phyloP scores from a whole-genome alignment of 1,140 invertebrate genomes.

The Homalodisca vitripennis region DNA sequence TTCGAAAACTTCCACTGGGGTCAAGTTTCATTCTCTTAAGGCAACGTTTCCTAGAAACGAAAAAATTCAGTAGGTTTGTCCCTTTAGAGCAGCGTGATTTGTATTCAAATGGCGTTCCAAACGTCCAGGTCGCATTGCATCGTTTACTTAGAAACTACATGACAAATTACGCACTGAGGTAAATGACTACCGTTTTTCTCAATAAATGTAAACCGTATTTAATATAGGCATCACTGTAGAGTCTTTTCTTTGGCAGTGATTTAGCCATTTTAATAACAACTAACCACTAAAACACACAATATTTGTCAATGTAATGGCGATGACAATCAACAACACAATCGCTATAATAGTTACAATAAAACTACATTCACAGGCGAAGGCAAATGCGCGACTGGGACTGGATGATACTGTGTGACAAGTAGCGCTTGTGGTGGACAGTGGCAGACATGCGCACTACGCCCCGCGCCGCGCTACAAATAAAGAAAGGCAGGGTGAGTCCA shows the following conservation, averaged over 20 bases:
- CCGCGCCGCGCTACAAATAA: neutral
- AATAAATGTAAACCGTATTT: conserved; percentile 33
- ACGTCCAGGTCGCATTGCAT: conserved; percentile 26
- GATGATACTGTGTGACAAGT: neutral
- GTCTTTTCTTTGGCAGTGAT: conserved; percentile 33
- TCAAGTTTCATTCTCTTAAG: conserved; percentile 31
- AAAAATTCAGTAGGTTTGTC: too few species aligned
- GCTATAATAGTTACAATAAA: neutral
- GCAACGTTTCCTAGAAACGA: conserved; percentile 26
- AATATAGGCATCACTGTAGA: conserved; percentile 34
- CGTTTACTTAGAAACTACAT: conserved; percentile 35
- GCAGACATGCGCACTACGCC: neutral
- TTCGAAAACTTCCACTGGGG: conserved; percentile 24
- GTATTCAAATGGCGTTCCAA: conserved; percentile 34
- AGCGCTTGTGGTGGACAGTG: neutral
- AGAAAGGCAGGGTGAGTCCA: neutral
- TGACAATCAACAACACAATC: conserved; percentile 5
- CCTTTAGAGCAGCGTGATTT: conserved; percentile 28
- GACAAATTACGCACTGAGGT: conserved; percentile 32
- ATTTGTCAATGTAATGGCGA: neutral
- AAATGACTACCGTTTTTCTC: conserved; percentile 30
- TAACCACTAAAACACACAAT: conserved; percentile 1
- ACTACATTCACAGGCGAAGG: neutral
- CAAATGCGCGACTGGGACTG: neutral
- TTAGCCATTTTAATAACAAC: conserved; percentile 26